A percentile compares a stretch with the other conserved stretches of the same genome.
Conservation (phyloP, 2,113 vertebrate species). For the Agapornis roseicollis region DNA sequence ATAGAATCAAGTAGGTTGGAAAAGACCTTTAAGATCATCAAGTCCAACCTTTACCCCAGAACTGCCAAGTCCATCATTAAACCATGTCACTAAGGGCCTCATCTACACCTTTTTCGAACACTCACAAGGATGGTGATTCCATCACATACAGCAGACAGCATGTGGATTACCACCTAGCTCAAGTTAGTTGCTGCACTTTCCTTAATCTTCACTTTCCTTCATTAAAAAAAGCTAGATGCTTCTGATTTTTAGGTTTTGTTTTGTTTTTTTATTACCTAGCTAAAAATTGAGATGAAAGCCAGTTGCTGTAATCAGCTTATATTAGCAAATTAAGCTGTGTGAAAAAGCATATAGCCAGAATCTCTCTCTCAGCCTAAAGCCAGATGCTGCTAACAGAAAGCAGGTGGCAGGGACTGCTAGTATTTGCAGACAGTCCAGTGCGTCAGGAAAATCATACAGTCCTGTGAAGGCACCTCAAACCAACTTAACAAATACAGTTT, state of each 20-base stretch:
- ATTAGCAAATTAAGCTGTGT: neutral
- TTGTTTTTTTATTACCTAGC: neutral
- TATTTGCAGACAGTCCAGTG: neutral
- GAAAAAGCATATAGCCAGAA: neutral
- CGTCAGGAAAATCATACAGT: neutral
- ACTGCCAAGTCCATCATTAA: neutral
- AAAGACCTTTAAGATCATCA: neutral
- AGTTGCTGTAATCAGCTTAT: neutral
- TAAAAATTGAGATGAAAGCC: neutral
- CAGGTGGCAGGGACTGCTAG: neutral
- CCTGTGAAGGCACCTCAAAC: neutral
- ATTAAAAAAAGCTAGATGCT: neutral
- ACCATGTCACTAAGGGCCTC: neutral
- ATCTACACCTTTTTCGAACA: neutral
- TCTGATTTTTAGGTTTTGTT: neutral
- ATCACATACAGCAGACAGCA: neutral
- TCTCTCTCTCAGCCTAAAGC: neutral
- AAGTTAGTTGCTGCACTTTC: neutral
- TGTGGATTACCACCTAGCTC: fast-evolving
- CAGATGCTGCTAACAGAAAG: neutral
- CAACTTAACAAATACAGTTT: neutral
- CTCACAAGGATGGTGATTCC: neutral
- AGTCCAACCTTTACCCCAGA: neutral
- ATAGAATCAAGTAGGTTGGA: neutral
- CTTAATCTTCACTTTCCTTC: neutral